Evolutionary conservation across 2,113 vertebrate genomes (phyloP).

Genomic region (Rhizomys pruinosus): DNA sequence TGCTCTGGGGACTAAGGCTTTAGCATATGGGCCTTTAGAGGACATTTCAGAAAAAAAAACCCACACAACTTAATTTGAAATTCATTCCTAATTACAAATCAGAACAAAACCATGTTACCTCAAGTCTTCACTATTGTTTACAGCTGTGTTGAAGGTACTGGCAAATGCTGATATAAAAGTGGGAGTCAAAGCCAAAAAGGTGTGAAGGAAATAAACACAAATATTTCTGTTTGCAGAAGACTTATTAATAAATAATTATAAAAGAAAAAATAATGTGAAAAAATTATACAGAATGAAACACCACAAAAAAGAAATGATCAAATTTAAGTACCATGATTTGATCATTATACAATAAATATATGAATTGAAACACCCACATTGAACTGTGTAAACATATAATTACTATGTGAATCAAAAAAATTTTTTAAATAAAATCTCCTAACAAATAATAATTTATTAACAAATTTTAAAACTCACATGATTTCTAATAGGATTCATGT

Average conservation of each 20-base stretch:
- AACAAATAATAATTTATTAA: background rate
- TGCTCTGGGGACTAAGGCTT: background rate
- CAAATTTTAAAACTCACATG: background rate
- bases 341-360: background rate
- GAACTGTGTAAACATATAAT: background rate
- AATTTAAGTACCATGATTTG: background rate
- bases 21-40: background rate
- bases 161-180: background rate
- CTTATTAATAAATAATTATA: too few relatives aligned
- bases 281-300: too few relatives aligned
- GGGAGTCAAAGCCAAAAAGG: too few relatives aligned
- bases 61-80: constrained; percentile 41
- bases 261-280: too few relatives aligned
- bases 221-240: too few relatives aligned
- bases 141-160: background rate
- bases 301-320: background rate
- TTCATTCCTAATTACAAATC: background rate
- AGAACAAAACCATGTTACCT: background rate
- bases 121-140: background rate
- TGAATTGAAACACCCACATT: background rate
- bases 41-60: background rate
- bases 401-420: background rate
- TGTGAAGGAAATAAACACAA: background rate
- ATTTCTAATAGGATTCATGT: background rate
- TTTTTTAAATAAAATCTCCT: background rate